These are phyloP conservation scores for Ooceraea biroi DNA, from an alignment of 1,140 invertebrate species.

Conservation along the genomic window DNA sequence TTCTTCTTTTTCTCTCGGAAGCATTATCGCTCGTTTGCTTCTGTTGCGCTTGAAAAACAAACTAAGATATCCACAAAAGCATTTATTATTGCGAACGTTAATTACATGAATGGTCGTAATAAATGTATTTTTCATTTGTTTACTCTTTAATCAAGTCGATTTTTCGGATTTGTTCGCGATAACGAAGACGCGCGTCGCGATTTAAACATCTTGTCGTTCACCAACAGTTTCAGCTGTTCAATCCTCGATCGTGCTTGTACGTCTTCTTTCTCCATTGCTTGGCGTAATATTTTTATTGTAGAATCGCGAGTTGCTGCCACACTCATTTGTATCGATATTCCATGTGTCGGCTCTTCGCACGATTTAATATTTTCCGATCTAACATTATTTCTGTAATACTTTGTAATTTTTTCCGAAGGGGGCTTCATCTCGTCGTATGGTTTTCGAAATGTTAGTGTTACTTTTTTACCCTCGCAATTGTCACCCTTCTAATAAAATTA, in stretches of 20 bases:
- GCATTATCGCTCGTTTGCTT: too few relatives aligned
- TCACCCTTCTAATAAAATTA: background rate
- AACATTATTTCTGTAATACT: background rate
- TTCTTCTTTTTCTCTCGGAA: background rate
- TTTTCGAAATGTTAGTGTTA: background rate
- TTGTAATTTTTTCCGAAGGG: background rate
- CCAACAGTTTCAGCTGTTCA: background rate
- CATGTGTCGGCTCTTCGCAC: background rate
- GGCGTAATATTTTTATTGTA: background rate
- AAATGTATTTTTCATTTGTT: too few relatives aligned
- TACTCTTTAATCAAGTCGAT: too few relatives aligned
- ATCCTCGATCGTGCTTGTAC: background rate
- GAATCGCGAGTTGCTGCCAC: background rate
- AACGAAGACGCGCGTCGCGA: too few relatives aligned
- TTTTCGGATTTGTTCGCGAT: background rate
- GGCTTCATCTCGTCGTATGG: constrained; percentile 13
- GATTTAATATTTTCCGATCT: background rate
- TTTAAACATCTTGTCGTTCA: background rate
- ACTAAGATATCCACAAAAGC: too few relatives aligned
- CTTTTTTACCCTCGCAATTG: background rate
- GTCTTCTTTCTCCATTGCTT: background rate
- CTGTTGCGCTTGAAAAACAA: too few relatives aligned
- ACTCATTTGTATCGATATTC: background rate
- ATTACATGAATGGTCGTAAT: too few relatives aligned
- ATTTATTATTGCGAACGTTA: too few relatives aligned